phyloP scores from a whole-genome alignment of 2,888 invertebrate genomes.

The Athripsodes cinereus region DNA sequence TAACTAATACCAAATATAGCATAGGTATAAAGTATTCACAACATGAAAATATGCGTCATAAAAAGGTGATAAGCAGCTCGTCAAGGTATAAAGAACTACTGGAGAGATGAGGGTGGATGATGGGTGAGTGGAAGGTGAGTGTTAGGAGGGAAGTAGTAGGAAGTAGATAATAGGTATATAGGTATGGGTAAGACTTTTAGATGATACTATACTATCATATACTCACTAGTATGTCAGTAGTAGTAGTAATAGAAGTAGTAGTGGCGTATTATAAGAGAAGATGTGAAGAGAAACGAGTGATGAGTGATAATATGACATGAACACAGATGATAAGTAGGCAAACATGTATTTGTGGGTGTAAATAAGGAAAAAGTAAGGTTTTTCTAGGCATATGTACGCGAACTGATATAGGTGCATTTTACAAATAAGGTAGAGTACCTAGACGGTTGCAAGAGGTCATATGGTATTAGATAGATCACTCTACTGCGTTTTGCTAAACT shows the following conservation, averaged over 20 bases:
- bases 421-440: too few species aligned
- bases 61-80: conserved; percentile 24
- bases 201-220: too few species aligned
- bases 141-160: not conserved
- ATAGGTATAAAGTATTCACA: conserved; percentile 8
- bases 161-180: not conserved
- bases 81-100: conserved; percentile 13
- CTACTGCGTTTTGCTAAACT: too few species aligned
- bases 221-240: too few species aligned
- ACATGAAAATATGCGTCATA: conserved; percentile 23
- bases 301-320: not conserved
- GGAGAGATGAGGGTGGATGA: conserved; percentile 8
- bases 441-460: too few species aligned
- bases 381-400: too few species aligned
- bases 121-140: not conserved
- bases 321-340: not conserved
- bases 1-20: not conserved
- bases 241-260: not conserved
- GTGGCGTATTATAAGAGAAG: not conserved
- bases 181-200: too few species aligned
- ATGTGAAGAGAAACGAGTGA: not conserved
- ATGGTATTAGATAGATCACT: too few species aligned
- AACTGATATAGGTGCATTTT: too few species aligned
- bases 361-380: too few species aligned
- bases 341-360: too few species aligned